Percentiles rank a stretch among this genome's conserved stretches.
These are phyloP conservation scores for Ceuthmochares aereus DNA, from an alignment of 2,113 vertebrate species.

Conservation along the genomic window DNA sequence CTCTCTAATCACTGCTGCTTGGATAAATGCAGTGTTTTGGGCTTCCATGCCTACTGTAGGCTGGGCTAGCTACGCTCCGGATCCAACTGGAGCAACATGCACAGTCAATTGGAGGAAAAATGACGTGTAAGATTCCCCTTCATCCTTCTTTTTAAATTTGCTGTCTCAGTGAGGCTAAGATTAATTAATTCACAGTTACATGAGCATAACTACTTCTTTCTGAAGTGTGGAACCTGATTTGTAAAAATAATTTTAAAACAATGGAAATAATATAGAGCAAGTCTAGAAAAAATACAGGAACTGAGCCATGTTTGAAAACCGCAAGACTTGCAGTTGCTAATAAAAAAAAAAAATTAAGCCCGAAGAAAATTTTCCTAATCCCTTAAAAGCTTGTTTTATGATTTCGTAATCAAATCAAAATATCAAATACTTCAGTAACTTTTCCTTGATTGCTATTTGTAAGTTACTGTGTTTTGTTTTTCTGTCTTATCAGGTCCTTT, in stretches of 20 bases:
- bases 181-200: not conserved
- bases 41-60: constrained; percentile 90
- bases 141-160: not conserved
- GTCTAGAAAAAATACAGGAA: not conserved
- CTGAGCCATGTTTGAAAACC: not conserved
- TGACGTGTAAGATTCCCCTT: constrained; percentile 82
- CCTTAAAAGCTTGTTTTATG: not conserved
- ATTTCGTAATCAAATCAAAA: not conserved
- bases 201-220: not conserved
- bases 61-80: constrained; percentile 93
- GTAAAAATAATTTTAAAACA: not conserved
- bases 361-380: not conserved
- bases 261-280: not conserved
- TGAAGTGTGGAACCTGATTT: not conserved
- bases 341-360: not conserved
- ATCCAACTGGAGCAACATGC: constrained; percentile 95
- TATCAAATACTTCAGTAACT: not conserved
- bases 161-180: not conserved
- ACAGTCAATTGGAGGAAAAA: constrained; percentile 96
- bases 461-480: constrained; percentile 62
- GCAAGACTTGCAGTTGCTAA: not conserved
- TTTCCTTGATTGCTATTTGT: constrained; percentile 32
- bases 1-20: constrained; percentile 87
- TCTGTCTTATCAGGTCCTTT: constrained; percentile 86
- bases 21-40: constrained; percentile 96